Base-by-base conservation (phyloP, 2,888 invertebrate species). In the Ophonus ardosiacus region DNA sequence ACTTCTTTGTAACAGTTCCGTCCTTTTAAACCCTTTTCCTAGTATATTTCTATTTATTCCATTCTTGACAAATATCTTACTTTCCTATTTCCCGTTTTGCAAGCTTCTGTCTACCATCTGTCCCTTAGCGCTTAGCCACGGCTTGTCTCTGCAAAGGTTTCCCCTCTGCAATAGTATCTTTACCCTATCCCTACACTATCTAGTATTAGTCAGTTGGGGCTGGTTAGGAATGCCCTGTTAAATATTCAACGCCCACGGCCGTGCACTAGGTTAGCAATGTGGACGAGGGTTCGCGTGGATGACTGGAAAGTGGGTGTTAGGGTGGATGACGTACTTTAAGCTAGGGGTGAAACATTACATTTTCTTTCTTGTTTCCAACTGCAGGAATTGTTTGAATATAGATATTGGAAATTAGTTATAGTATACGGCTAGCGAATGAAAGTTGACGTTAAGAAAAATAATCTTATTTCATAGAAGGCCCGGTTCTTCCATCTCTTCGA, bases 151-250 rank as follows among this genome's bases (percentile, higher is more conserved):
- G 43, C 38, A 76, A 21, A 24, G 15, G 57, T 24, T 17, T 43
- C 40, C 71, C 71, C 71, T 31, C 31, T 31, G 31, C 31, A 5
- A 31, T 31, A 31, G 31, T 31, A 31, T 31, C 31, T 6, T 31
- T 31, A 31, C 31, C 31, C 31, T 31, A 31, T 4, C 31, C 31
- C 31, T 31, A 31, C 31, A 31, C 71, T 74, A 43, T 38, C 24
- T 31, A 51, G 83, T 38, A 83, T 83, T 83, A 83, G 74, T 61
- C 74, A 74, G 83, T 83, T 83, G 43, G 83, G 83, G 83, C 57
- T 74, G 83, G 83, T 83, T 83, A 83, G 83, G 83, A 83, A 83
- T 83, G 57, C 61, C 74, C 76, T 74, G 71, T 83, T 59, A 83
- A 83, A 83, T 83, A 61, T 83, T 83, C 71, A 74, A 0, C 71